A percentile compares a stretch with the other conserved stretches of the same genome.
These are phyloP conservation scores for Emydoidea blandingii DNA, from an alignment of 2,797 vertebrate species.

Conservation along the genomic window DNA sequence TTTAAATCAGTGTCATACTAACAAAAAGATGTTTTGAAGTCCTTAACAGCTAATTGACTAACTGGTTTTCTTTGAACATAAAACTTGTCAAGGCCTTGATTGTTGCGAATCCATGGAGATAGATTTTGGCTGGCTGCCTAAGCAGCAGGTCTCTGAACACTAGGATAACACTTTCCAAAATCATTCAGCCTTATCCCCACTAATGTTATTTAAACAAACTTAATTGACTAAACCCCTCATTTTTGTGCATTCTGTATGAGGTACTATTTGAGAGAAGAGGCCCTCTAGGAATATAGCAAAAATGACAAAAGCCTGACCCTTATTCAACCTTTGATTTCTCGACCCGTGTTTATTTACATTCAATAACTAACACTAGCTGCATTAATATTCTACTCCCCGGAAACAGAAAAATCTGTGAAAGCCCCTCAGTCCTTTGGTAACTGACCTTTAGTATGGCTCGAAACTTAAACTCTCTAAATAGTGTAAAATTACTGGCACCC, in stretches of 20 bases:
- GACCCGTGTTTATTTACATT: constrained; percentile 65
- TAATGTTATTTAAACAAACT: constrained; percentile 71
- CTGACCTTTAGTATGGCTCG: constrained; percentile 40
- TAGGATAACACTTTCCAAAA: constrained; percentile 55
- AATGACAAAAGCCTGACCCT: constrained; percentile 55
- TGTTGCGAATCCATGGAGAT: constrained; percentile 55
- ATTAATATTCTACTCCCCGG: constrained; percentile 53
- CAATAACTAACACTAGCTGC: constrained; percentile 57
- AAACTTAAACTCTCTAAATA: constrained; percentile 10
- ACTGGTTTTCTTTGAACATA: constrained; percentile 69
- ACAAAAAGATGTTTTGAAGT: constrained; percentile 76
- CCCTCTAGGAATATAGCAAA: constrained; percentile 26
- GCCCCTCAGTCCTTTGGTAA: constrained; percentile 25
- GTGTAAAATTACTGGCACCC: constrained; percentile 27
- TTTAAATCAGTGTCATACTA: constrained; percentile 63
- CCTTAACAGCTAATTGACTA: constrained; percentile 73
- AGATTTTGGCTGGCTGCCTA: constrained; percentile 61
- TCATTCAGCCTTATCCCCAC: constrained; percentile 34
- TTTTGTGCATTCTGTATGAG: constrained; percentile 40
- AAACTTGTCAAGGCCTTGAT: constrained; percentile 66
- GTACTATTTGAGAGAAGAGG: constrained; percentile 22
- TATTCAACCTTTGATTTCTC: constrained; percentile 57
- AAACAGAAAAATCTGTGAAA: constrained; percentile 32
- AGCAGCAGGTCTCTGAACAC: constrained; percentile 60
- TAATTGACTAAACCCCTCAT: constrained; percentile 64